Base-by-base conservation (phyloP, 92 coral and sea anemone species). In the Epizoanthus rinbou region DNA sequence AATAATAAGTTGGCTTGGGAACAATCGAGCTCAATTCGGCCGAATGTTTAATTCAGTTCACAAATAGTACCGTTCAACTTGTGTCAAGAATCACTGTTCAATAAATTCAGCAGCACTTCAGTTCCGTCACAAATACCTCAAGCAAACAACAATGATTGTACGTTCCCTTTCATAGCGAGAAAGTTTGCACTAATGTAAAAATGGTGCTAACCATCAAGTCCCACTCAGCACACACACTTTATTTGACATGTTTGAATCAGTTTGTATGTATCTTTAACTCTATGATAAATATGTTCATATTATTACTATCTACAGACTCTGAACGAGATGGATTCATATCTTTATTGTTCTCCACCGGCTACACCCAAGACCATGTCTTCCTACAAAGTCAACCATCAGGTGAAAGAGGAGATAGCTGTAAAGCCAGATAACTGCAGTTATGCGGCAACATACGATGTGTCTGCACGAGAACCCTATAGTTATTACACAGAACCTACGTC, bases 271-370 rank as follows among this genome's bases (percentile, higher is more conserved):
- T 50, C 54, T 50, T 50, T 10, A 50, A 50, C 54, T 37, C 6
- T 5, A 50, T 50, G 54, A 15, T 50, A 50, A 50, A 50, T 50
- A 11, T 50, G 8, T 57, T 57, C 41, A 18, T 45, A 15, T 25
- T 52, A 19, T 56, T 43, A 37, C 74, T 56, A 31, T 35, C 39
- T 69, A 15, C 66, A 92, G 95, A 92, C 95, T 2, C 84, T 92
- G 22, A 76, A 64, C 24, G 95, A 92, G 59, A 90, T 92, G 85
- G 95, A 92, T 57, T 87, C 93, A 23, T 92, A 92, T 69, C 86
- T 92, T 50, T 86, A 90, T 76, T 90, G 86, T 37, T 80, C 95
- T 0, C 76, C 91, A 6, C 89, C 89, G 6, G 83, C 69, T 8
- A 85, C 85, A 16, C 86, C 83, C 13, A 78, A 41, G 23, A 62